Percentiles rank a stretch among this genome's conserved stretches.
Conservation (phyloP, 2,888 invertebrate species). For the Chrysopilus asiliformis region DNA sequence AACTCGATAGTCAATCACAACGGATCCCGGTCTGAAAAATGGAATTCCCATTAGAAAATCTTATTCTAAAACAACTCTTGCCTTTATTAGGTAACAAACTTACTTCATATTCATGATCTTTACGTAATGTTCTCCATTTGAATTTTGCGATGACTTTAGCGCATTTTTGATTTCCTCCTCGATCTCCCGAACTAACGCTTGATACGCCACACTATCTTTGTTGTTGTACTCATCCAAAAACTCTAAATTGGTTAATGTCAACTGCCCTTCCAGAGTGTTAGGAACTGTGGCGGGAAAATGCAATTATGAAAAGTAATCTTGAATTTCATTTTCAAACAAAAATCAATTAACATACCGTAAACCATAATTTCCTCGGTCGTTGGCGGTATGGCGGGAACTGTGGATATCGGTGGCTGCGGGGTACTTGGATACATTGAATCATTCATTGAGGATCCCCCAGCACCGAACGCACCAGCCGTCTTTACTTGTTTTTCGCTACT, state of each 20-base stretch:
- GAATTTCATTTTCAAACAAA: neutral
- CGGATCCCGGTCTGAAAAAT: conserved; percentile 47
- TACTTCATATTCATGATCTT: conserved; percentile 51
- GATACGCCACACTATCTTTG: conserved; percentile 47
- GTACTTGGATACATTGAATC: conserved; percentile 10
- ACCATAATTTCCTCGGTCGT: conserved; percentile 38
- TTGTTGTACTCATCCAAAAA: conserved; percentile 46
- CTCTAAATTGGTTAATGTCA: conserved; percentile 51
- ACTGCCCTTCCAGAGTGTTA: conserved; percentile 51
- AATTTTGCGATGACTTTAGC: conserved; percentile 35
- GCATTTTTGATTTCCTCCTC: conserved; percentile 46
- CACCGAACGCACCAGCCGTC: conserved; percentile 35
- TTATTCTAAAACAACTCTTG: too few species aligned
- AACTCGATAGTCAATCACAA: conserved; percentile 50
- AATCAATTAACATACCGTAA: conserved; percentile 37
- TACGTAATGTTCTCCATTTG: conserved; percentile 42
- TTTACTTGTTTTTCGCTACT: conserved; percentile 36
- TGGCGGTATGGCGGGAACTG: conserved; percentile 18
- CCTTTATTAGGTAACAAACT: too few species aligned
- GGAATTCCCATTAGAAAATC: too few species aligned
- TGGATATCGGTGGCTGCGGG: conserved; percentile 12
- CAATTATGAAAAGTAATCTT: conserved; percentile 3
- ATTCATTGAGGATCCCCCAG: conserved; percentile 10
- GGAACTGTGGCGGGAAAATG: conserved; percentile 43
- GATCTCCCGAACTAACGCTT: conserved; percentile 44